Evolutionary conservation across 2,113 vertebrate genomes (phyloP), one percentile per base, ranked within the genome.

Genomic region (Hippocampus guttulatus): DNA sequence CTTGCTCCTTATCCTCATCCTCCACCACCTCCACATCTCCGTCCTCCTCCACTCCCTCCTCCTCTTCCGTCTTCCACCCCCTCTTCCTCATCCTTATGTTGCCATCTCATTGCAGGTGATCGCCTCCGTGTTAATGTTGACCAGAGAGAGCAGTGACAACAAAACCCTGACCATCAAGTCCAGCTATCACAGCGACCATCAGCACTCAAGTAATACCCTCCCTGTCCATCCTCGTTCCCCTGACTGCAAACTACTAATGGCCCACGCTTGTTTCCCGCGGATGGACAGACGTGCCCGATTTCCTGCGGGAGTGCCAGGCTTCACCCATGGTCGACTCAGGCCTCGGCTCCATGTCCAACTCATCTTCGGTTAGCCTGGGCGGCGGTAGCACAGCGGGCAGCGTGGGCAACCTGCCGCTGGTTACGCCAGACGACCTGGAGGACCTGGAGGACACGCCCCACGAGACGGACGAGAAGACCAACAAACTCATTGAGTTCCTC

Each of bases 401-500:
- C 90, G 95, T 93, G 47, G 96, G 96, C 71, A 96, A 97, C 82
- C 91, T 98, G 76, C 96, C 97, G 0, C 95, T 98, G 66, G 95
- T 96, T 75, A 93, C 95, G 23, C 95, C 96, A 0, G 96, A 98
- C 62, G 97, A 98, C 81, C 93, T 94, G 43, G 96, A 97, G 65
- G 95, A 97, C 20, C 92, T 94, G 18, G 95, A 95, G 30, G 95
- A 95, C 62, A 58, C 91, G 0, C 83, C 92, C 68, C 90, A 90
- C 0, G 97, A 98, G 78, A 89, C 87, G 0, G 95, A 98, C 60
- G 95, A 97, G 80, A 99, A 99, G 81, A 96, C 95, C 25, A 96
- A 94, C 91, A 98, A 98, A 84, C 95, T 99, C 75, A 97, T 98
- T 8, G 96, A 99, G 88, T 99, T 98, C 83, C 94, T 99, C 80